Evolutionary conservation across 2,888 invertebrate species (phyloP), one percentile per base, ranked within the genome.

Genomic region (Hirtodrosophila duncani): DNA sequence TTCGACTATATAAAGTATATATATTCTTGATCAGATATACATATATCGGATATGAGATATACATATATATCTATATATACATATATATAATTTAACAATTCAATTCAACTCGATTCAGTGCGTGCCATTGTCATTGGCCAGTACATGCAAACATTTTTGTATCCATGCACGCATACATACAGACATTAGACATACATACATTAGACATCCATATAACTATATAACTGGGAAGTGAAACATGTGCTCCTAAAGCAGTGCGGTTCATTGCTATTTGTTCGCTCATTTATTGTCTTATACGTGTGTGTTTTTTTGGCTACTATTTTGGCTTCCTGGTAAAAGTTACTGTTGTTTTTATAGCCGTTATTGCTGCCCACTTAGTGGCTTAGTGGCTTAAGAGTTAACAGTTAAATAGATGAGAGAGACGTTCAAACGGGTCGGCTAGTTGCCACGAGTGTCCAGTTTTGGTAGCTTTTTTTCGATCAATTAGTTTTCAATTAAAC

Each of bases 401-500:
- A 16, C 21, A 51, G 29, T 26, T 36, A 17, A 21, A 46, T 8
- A 6, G 7, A 6, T 4, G 3, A 4, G 26, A 26, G 5, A 50
- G 45, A 24, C 29, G 39, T 48, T 59, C 55, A 21, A 41, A 9
- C 34, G 29, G 57, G 53, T 66, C 63, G 66, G 33, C 59, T 39
- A 51, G 26, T 9, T 50, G 33, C 38, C 45, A 36, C 21, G 37
- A 42, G 27, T 58, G 55, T 66, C 61, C 44, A 53, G 51, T 37
- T 55, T 55, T 57, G 48, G 48, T 56, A 45, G 42, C n/a, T n/a
- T 55, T 31, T 31, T 51, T 46, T 36, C 14, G 41, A 24, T 20
- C 75, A 71, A 79, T 79, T 71, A 71, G 75, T 52, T 65, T 56
- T 58, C 63, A 71, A 65, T 67, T 67, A 50, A 55, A 74, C 43